Base-by-base conservation (phyloP, 1,140 invertebrate genomes). In the Brachionus angularis region DNA sequence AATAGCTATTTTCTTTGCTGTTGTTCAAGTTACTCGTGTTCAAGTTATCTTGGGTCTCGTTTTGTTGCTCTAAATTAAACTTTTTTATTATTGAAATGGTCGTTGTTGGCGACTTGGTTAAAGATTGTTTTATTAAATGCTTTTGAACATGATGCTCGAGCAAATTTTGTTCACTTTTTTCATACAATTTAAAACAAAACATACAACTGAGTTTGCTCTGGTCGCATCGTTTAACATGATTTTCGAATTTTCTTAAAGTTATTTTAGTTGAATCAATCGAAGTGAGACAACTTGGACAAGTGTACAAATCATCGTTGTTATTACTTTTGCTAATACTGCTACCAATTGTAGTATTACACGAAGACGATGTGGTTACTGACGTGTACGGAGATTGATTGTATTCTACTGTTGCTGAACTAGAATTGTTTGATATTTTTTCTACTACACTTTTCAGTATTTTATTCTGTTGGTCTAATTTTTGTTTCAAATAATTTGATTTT, bases 141-240 rank as follows among this genome's bases (percentile, higher is more conserved):
- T 46, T 50, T 47, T 67, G 62, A 3, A 67, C 62, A 36, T 67
- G 62, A 31, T 67, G 34, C 31, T 67, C 62, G 5, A 67, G 10
- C 39, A 47, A 31, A 21, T 34, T 27, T 18, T 47, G 62, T 18
- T 50, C 47, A 23, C n/a, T 67, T 31, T 50, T 46, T n/a, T 46
- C 62, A 47, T 47, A 67, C 62, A 67, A 27, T 23, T 67, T 67
- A 14, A 67, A 21, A 23, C 62, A 67, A 50, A 67, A 67, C 62
- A 67, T 67, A 23, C 62, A 67, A 14, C 27, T 21, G 5, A 67
- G 10, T 34, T 67, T 46, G 4, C 29, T 36, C 8, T 23, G 27
- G 62, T 47, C 62, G 36, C 62, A 67, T 50, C 47, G 34, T 67
- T 14, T 46, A 7, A 67, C 42, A 33, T 67, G 62, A 67, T 27